These are phyloP conservation scores for Cyprinus carpio DNA, from an alignment of 2,113 vertebrate genomes.

Conservation along the genomic window DNA sequence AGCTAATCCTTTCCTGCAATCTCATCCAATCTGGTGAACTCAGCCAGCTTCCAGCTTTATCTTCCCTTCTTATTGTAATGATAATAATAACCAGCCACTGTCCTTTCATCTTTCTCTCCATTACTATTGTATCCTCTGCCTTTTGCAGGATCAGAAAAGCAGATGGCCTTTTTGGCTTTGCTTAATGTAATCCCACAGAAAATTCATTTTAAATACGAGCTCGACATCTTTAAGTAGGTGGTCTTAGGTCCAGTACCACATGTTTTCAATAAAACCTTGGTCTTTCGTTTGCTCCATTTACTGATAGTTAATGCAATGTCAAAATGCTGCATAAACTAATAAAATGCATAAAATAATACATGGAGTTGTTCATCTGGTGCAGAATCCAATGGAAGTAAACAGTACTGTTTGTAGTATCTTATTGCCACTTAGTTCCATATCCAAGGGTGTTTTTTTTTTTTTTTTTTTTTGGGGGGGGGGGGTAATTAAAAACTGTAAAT, in stretches of 20 bases:
- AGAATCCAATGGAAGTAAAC: background rate
- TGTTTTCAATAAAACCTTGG: slow-evolving; percentile 40
- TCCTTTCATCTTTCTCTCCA: slow-evolving; percentile 44
- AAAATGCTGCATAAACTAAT: slow-evolving; percentile 4
- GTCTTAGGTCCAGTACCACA: slow-evolving; percentile 35
- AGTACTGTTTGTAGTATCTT: background rate
- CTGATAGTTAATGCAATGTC: slow-evolving; percentile 13
- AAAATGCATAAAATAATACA: background rate
- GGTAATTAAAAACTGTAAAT: too few species aligned
- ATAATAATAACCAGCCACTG: slow-evolving; percentile 39
- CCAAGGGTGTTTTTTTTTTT: too few species aligned
- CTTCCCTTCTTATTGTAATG: slow-evolving; percentile 57
- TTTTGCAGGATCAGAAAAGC: slow-evolving; percentile 38
- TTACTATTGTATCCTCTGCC: slow-evolving; percentile 25
- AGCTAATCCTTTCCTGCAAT: slow-evolving; percentile 55
- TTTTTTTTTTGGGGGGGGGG: too few species aligned
- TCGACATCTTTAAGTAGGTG: slow-evolving; percentile 52
- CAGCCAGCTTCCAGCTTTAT: slow-evolving; percentile 57
- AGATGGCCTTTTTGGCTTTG: slow-evolving; percentile 52
- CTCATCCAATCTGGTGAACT: slow-evolving; percentile 54
- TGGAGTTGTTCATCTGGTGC: background rate
- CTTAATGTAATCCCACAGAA: slow-evolving; percentile 51
- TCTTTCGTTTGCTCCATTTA: background rate
- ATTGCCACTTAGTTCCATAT: too few species aligned
- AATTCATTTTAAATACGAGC: slow-evolving; percentile 52